Evolutionary conservation across 1,140 invertebrate genomes (phyloP), one percentile per base, ranked within the genome.

Genomic region (Telenomus remus): DNA sequence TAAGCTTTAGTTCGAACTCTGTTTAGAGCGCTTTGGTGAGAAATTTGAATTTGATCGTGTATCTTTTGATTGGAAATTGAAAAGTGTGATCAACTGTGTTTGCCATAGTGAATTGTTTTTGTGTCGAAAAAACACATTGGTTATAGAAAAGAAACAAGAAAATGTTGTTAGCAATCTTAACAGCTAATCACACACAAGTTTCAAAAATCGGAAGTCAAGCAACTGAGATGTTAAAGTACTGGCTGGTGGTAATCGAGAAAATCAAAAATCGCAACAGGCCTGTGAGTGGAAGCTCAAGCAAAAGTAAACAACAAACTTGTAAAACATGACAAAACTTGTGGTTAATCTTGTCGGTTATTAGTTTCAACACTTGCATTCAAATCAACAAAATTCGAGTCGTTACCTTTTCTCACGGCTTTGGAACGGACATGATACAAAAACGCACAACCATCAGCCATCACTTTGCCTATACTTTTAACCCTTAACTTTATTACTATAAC

Each of bases 361-460:
- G 81, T 85, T n/a, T 64, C 34, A 82, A 75, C 57, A 79, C 68
- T 84, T 79, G 77, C 80, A 86, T 82, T 84, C 81, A 85, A 71
- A 83, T 73, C 46, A 1, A 7, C 74, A 75, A 6, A 27, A 27
- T 3, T 27, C 77, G 76, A 78, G 77, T 80, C 78, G 66, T 85
- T 83, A 85, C 82, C 82, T 84, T 85, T 69, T 79, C 80, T 68
- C 60, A 73, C 60, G 63, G 79, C 78, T 76, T 78, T 75, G 69
- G 78, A 75, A 79, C 57, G 69, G 64, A 78, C 51, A 64, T 70
- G 19, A 75, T 72, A 16, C 35, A 75, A 72, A 42, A 64, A 70
- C 73, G 79, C 68, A 79, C 81, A 79, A 85, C 83, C 86, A 86
- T 83, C 85, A 87, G 85, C 86, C 86, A 86, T 81, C 73, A 79